Evolutionary conservation across 2,888 invertebrate genomes (phyloP).

Genomic region (Caenorhabditis sp.): DNA sequence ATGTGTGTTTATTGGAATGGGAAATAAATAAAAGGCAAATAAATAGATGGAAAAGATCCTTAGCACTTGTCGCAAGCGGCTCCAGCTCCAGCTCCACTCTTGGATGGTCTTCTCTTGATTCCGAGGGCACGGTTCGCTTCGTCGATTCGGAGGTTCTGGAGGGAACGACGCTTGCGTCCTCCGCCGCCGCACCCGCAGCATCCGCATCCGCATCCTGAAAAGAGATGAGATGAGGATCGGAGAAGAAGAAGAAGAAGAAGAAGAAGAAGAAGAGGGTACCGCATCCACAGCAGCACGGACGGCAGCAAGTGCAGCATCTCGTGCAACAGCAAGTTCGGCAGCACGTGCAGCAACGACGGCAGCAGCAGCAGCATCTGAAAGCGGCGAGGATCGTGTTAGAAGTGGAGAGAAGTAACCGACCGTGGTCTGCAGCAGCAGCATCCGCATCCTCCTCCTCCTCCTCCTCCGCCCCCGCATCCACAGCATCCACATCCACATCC

Average conservation of each 20-base stretch:
- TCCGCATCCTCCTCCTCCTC: conserved; percentile 32
- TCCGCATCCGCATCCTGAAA: conserved; percentile 55
- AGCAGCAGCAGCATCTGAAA: conserved; percentile 54
- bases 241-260: no score
- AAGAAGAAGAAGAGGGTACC: no score
- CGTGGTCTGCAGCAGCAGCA: conserved; percentile 40
- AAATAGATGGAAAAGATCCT: neutral
- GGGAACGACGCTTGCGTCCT: conserved; percentile 61
- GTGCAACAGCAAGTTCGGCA: conserved; percentile 60
- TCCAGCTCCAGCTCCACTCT: neutral
- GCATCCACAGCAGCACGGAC: conserved; percentile 47
- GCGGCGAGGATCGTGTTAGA: no score
- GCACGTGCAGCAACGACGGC: conserved; percentile 58
- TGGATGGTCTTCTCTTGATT: neutral
- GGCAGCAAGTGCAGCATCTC: conserved; percentile 47
- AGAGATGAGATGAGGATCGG: no score
- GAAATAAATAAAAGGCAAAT: conserved; percentile 1
- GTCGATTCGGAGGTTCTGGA: conserved; percentile 60
- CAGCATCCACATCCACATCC: conserved; percentile 57
- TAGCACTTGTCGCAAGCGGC: neutral
- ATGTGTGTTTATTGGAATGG: no score
- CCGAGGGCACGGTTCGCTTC: conserved; percentile 37
- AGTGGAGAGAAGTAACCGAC: neutral
- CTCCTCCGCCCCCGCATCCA: conserved; percentile 39
- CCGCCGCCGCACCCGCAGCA: conserved; percentile 65